These are phyloP conservation scores for Drosophila diplacantha DNA, from an alignment of 2,888 invertebrate species.

Conservation along the genomic window DNA sequence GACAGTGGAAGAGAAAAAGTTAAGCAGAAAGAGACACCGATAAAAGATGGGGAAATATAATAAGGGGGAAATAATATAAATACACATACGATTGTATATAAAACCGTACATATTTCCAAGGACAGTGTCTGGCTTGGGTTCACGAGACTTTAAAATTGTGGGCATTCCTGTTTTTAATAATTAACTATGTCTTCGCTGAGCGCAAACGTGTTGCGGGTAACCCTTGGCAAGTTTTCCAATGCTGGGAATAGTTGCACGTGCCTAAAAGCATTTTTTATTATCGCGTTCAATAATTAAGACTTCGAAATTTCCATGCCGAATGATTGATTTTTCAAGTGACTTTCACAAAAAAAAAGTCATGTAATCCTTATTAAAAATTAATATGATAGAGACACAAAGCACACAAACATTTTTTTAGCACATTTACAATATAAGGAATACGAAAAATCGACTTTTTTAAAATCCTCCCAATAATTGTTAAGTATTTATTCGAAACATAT, in stretches of 20 bases:
- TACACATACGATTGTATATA: no score
- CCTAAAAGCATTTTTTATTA: slow-evolving; percentile 6
- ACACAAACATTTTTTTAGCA: neutral
- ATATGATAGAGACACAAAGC: neutral
- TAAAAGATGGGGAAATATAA: no score
- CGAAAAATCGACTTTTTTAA: neutral
- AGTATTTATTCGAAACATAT: neutral
- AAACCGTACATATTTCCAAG: neutral
- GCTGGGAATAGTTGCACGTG: slow-evolving; percentile 11
- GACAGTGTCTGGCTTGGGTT: slow-evolving; percentile 21
- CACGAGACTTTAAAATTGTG: slow-evolving; percentile 12
- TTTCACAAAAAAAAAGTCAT: neutral
- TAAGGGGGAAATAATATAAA: neutral
- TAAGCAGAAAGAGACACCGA: no score
- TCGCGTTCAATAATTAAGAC: neutral
- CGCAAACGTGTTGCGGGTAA: slow-evolving; percentile 8
- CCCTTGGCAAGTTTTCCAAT: neutral
- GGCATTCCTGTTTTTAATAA: slow-evolving; percentile 23
- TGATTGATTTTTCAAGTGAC: neutral
- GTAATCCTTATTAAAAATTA: neutral
- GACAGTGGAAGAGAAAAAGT: neutral
- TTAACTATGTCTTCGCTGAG: neutral
- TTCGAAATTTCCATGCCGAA: neutral
- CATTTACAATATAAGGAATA: neutral
- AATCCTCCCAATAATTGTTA: no score